Conservation (phyloP, 2,888 invertebrate genomes). For the Campoletis raptor region DNA sequence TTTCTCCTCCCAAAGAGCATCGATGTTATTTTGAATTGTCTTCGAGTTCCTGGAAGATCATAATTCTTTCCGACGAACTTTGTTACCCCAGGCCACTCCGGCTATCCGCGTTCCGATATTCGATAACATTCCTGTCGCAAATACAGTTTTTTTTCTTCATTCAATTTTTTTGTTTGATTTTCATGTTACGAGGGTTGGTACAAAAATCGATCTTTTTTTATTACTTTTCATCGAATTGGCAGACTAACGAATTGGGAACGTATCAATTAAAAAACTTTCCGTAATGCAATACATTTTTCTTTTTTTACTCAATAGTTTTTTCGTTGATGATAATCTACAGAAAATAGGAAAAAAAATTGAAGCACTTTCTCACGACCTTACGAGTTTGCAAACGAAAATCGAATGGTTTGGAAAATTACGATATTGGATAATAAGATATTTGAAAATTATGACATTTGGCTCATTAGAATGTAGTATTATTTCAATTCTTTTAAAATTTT, state of each 20-base stretch:
- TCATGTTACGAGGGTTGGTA: background rate
- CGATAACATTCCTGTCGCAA: constrained; percentile 56
- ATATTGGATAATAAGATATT: background rate
- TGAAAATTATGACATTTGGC: background rate
- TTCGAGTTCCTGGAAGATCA: constrained; percentile 15
- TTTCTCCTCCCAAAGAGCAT: constrained; percentile 6
- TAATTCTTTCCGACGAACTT: constrained; percentile 13
- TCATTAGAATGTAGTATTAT: background rate
- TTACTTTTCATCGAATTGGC: background rate
- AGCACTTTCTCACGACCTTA: background rate
- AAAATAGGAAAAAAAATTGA: background rate
- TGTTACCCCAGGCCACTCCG: constrained; percentile 19
- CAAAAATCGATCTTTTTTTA: background rate
- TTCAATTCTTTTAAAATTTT: background rate
- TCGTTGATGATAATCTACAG: too few relatives aligned
- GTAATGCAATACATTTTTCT: background rate
- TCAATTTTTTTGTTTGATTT: background rate
- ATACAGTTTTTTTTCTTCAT: background rate
- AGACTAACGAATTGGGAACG: too few relatives aligned
- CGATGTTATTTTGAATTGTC: background rate
- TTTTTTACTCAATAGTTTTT: background rate
- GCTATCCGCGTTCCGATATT: constrained; percentile 52
- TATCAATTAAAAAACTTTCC: too few relatives aligned
- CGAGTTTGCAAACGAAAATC: background rate
- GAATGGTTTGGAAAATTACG: background rate